Conservation (phyloP, 2,888 invertebrate species). For the Abrostola tripartita region DNA sequence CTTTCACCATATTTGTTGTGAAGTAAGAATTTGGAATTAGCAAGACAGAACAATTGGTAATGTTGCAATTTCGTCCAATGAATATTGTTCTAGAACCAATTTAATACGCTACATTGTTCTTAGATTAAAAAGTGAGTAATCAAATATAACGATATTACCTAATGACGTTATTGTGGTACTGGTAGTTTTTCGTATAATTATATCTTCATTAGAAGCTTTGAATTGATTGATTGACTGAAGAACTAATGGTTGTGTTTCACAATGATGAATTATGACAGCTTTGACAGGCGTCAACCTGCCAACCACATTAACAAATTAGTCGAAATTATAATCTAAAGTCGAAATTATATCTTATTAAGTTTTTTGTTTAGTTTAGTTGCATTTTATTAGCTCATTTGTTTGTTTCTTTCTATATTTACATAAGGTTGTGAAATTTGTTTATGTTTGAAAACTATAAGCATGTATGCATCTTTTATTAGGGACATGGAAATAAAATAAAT, state of each 20-base stretch:
- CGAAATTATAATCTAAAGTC: too few relatives aligned
- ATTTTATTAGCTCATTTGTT: too few relatives aligned
- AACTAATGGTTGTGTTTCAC: neutral
- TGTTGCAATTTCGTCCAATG: constrained; percentile 30
- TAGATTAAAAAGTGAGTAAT: constrained; percentile 36
- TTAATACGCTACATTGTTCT: constrained; percentile 26
- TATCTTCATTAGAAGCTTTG: neutral
- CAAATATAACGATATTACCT: constrained; percentile 26
- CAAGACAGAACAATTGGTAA: constrained; percentile 19
- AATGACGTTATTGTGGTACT: constrained; percentile 32
- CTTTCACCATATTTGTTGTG: constrained; percentile 22
- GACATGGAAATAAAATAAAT: constrained; percentile 42
- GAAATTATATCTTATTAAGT: too few relatives aligned
- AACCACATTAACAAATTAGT: too few relatives aligned
- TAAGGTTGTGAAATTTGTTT: too few relatives aligned
- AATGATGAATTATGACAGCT: too few relatives aligned
- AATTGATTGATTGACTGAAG: neutral
- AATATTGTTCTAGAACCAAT: constrained; percentile 35
- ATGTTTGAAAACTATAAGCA: too few relatives aligned
- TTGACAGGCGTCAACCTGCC: too few relatives aligned
- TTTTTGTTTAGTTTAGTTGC: too few relatives aligned
- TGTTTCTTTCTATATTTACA: too few relatives aligned
- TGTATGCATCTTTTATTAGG: too few relatives aligned
- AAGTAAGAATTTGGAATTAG: constrained; percentile 13
- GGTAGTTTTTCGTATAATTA: neutral